phyloP scores from a whole-genome alignment of 2,113 vertebrate genomes.

The Melospiza georgiana region DNA sequence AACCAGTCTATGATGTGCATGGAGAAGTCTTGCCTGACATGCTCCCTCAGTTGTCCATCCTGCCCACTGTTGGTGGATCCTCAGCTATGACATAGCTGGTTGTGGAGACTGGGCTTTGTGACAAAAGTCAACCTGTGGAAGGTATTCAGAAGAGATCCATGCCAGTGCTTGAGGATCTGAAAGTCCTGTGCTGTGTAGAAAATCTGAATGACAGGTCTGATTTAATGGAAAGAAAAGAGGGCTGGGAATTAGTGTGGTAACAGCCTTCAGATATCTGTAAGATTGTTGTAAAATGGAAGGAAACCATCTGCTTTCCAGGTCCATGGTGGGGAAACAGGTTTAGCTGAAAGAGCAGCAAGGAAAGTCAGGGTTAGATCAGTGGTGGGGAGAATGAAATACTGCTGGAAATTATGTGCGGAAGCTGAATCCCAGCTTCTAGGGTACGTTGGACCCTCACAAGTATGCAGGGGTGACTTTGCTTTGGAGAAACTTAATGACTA shows the following conservation, averaged over 20 bases:
- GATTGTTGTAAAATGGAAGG: not conserved
- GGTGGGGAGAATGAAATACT: not conserved
- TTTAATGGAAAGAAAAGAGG: not conserved
- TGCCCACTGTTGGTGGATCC: not conserved
- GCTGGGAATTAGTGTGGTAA: not conserved
- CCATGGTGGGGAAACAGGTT: not conserved
- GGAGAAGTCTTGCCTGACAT: not conserved
- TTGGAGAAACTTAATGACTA: not conserved
- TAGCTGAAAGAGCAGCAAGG: not conserved
- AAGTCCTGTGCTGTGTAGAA: not conserved
- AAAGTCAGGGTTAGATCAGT: not conserved
- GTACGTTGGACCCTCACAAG: not conserved
- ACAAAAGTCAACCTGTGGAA: not conserved
- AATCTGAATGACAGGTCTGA: not conserved
- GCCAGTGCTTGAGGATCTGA: not conserved
- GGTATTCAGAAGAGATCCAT: not conserved
- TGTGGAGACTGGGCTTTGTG: not conserved
- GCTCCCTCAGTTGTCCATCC: not conserved
- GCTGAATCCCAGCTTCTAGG: not conserved
- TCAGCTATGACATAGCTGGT: not conserved
- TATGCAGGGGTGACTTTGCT: not conserved
- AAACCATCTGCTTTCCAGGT: not conserved
- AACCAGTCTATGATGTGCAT: not conserved
- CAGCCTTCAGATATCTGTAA: not conserved
- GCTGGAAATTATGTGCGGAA: not conserved